phyloP scores from a whole-genome alignment of 2,113 vertebrate species.

The Vidua macroura region DNA sequence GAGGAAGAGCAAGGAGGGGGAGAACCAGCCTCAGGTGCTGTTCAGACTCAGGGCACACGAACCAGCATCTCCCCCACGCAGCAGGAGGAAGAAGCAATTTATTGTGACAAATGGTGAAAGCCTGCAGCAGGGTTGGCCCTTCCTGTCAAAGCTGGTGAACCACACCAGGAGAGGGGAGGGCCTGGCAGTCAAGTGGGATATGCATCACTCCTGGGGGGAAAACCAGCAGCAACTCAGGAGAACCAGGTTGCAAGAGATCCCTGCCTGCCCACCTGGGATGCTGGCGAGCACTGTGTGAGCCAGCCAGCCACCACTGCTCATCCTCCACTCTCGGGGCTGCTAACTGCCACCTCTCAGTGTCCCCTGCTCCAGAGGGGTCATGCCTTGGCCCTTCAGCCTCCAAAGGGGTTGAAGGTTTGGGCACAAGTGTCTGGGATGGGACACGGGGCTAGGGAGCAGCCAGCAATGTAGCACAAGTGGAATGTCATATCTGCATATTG shows the following conservation, averaged over 20 bases:
- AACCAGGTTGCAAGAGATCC: background rate
- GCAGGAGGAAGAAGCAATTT: background rate
- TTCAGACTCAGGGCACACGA: background rate
- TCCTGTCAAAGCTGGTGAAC: background rate
- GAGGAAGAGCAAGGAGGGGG: background rate
- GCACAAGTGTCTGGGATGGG: background rate
- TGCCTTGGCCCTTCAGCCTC: background rate
- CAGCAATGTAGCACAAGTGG: background rate
- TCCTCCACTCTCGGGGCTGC: fast-evolving
- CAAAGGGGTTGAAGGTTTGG: background rate
- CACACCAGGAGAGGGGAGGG: background rate
- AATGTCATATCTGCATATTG: background rate
- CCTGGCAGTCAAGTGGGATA: background rate
- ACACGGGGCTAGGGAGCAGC: background rate
- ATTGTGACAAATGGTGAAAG: slow-evolving; percentile 10
- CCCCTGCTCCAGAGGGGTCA: background rate
- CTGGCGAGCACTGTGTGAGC: fast-evolving
- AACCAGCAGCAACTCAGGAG: background rate
- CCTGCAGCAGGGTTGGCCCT: background rate
- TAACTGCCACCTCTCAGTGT: background rate
- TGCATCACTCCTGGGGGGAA: background rate
- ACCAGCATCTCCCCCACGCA: background rate
- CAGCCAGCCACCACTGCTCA: background rate
- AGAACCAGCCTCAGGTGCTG: background rate
- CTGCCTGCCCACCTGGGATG: background rate